Evolutionary conservation across 2,113 vertebrate genomes (phyloP).

Genomic region (Sitta europaea): DNA sequence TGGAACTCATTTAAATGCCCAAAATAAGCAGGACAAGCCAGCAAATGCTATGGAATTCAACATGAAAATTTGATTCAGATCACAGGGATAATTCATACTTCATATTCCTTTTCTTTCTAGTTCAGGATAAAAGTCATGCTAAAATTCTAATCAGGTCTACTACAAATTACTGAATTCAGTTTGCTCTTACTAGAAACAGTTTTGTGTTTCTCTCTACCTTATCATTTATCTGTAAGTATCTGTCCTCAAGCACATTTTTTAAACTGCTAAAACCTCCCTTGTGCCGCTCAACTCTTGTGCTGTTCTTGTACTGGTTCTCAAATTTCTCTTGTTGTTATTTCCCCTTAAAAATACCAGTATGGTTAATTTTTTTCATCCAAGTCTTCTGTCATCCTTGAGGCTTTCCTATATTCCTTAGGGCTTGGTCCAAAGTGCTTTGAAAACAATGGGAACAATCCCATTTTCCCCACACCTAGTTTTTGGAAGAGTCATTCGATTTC

Average conservation of each 20-base stretch:
- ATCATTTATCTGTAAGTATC: not conserved
- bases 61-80: conserved; percentile 24
- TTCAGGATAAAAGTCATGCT: not conserved
- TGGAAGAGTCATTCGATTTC: not conserved
- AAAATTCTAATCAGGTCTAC: not conserved
- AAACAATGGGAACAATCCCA: not conserved
- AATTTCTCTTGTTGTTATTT: not conserved
- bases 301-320: not conserved
- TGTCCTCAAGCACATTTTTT: not conserved
- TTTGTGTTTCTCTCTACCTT: not conserved
- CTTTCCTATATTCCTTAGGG: not conserved
- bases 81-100: conserved; percentile 7
- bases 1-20: not conserved
- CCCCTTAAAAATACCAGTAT: not conserved
- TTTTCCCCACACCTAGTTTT: not conserved
- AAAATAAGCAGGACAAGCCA: not conserved
- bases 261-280: not conserved
- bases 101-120: not conserved
- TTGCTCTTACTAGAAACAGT: not conserved
- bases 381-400: not conserved
- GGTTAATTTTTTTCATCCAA: not conserved
- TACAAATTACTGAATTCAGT: not conserved
- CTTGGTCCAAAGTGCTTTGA: not conserved
- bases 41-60: not conserved
- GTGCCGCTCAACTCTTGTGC: fast-evolving